Evolutionary conservation across 2,113 vertebrate species (phyloP).

Genomic region (Tragelaphus imberbis): DNA sequence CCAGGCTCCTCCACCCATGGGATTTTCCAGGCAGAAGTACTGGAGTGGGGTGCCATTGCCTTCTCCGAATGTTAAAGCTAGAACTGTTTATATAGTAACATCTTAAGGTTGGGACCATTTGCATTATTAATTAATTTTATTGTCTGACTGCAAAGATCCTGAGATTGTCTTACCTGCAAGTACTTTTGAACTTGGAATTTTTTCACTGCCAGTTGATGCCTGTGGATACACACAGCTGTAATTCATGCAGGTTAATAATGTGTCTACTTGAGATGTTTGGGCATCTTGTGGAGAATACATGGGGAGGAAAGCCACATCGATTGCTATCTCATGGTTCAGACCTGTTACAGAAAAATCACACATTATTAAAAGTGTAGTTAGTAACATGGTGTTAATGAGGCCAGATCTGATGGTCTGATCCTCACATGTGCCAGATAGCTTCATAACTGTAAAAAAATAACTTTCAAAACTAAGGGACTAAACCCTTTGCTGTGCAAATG

Average conservation of each 20-base stretch:
- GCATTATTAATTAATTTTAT: constrained; percentile 20
- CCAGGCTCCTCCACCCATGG: too few species aligned
- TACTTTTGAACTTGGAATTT: not conserved
- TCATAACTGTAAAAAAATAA: not conserved
- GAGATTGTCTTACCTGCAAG: constrained; percentile 30
- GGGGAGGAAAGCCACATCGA: constrained; percentile 86
- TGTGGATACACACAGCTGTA: constrained; percentile 34
- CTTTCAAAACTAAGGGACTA: not conserved
- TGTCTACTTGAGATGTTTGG: constrained; percentile 41
- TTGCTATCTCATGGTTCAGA: constrained; percentile 87
- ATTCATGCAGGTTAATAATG: constrained; percentile 50
- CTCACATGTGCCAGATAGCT: not conserved
- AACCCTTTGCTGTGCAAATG: not conserved
- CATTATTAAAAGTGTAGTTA: constrained; percentile 26
- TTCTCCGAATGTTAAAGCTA: not conserved
- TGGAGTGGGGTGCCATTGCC: too few species aligned
- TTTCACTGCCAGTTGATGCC: not conserved
- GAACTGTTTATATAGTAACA: not conserved
- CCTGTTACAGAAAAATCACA: constrained; percentile 76
- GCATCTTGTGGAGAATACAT: constrained; percentile 61
- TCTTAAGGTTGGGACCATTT: constrained; percentile 3
- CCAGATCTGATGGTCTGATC: not conserved
- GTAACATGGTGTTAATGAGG: not conserved
- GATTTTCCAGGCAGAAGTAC: too few species aligned
- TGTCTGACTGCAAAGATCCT: not conserved